A percentile compares a stretch with the other conserved stretches of the same genome.
phyloP scores from a whole-genome alignment of 2,888 invertebrate genomes.

The Calameuta pallipes region DNA sequence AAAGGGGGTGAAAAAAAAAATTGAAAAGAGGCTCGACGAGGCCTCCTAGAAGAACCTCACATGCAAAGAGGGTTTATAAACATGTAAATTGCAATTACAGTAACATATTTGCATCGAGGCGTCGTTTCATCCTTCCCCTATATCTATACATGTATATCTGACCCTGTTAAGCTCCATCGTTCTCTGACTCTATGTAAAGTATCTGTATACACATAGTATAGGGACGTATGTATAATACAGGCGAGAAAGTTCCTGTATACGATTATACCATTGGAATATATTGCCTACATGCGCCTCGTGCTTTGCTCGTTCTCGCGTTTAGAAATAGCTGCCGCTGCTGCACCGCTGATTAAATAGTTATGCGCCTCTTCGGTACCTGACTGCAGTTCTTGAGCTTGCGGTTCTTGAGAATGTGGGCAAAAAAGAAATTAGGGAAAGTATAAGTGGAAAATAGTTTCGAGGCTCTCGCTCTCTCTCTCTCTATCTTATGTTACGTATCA shows the following conservation, averaged over 20 bases:
- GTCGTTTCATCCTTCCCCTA: constrained; percentile 8
- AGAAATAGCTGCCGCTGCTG: neutral
- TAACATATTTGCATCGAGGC: constrained; percentile 16
- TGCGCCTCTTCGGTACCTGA: neutral
- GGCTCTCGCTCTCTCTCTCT: no score
- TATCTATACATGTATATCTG: neutral
- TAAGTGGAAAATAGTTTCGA: neutral
- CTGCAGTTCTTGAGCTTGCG: neutral
- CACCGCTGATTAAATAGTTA: neutral
- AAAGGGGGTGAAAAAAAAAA: neutral
- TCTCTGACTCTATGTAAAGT: neutral
- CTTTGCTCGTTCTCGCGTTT: neutral
- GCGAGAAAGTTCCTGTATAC: neutral
- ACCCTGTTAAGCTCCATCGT: neutral
- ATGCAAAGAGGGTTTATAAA: constrained; percentile 11
- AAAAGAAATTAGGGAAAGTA: neutral
- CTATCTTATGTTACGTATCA: neutral
- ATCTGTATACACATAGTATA: no score
- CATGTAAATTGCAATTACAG: constrained; percentile 25
- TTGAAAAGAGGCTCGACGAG: neutral
- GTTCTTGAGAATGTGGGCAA: neutral
- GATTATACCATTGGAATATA: neutral
- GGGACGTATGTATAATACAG: neutral
- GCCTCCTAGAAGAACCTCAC: constrained; percentile 28
- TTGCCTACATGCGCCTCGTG: neutral